Conservation (phyloP, 2,113 vertebrate species). For the Nycticorax nycticorax region DNA sequence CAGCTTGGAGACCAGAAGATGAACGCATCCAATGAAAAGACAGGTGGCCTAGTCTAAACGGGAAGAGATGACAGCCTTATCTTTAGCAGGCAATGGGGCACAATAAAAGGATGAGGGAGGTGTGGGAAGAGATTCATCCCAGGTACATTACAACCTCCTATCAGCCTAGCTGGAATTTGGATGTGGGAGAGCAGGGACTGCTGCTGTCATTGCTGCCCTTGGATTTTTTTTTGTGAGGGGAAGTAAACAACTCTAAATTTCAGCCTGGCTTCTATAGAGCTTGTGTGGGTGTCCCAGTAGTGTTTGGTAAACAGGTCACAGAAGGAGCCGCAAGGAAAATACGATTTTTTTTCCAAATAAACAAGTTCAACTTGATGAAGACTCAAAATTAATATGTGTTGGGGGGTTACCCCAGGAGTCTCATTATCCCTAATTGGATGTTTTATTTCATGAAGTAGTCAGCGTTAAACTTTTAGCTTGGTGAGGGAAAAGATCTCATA, state of each 20-base stretch:
- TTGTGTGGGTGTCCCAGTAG: slow-evolving; percentile 47
- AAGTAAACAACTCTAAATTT: slow-evolving; percentile 58
- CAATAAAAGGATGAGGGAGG: neutral
- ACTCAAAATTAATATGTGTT: slow-evolving; percentile 16
- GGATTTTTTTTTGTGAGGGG: neutral
- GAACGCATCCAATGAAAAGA: neutral
- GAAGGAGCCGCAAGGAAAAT: slow-evolving; percentile 12
- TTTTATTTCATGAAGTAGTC: slow-evolving; percentile 36
- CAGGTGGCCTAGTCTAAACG: neutral
- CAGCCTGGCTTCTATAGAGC: neutral
- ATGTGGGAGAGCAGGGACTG: slow-evolving; percentile 12
- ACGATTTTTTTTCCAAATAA: neutral
- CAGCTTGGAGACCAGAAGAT: neutral
- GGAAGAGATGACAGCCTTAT: slow-evolving; percentile 15
- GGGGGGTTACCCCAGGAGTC: slow-evolving; percentile 7
- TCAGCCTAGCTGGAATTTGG: slow-evolving; percentile 17
- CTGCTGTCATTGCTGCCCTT: slow-evolving; percentile 25
- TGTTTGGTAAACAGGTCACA: slow-evolving; percentile 39
- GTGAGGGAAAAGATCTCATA: slow-evolving; percentile 2
- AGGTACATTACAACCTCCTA: neutral
- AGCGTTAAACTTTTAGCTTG: slow-evolving; percentile 23
- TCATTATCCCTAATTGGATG: slow-evolving; percentile 55
- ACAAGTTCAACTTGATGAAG: slow-evolving; percentile 40
- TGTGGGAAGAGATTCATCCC: neutral
- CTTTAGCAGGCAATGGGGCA: neutral